Conservation (phyloP, 2,797 vertebrate species). For the Cottoperca gobio region DNA sequence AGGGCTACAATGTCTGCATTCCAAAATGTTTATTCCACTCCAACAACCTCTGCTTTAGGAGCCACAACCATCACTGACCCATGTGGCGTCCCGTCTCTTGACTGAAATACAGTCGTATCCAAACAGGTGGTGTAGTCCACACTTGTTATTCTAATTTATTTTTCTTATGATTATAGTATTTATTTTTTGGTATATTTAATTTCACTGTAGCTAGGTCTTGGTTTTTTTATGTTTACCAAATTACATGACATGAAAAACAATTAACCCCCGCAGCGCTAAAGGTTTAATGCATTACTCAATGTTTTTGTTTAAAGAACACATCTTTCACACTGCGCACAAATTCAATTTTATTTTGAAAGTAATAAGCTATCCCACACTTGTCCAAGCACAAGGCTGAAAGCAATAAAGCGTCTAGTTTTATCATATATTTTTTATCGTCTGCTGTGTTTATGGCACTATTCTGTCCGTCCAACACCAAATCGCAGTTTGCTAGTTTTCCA, state of each 20-base stretch:
- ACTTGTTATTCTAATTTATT: conserved; percentile 79
- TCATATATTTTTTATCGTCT: conserved; percentile 47
- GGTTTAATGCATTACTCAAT: conserved; percentile 40
- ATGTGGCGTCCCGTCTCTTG: conserved; percentile 54
- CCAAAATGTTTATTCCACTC: conserved; percentile 66
- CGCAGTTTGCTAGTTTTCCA: conserved; percentile 57
- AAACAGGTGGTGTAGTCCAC: conserved; percentile 67
- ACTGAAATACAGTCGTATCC: conserved; percentile 55
- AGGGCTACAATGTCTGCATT: conserved; percentile 81
- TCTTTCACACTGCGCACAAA: conserved; percentile 56
- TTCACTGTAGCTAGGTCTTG: conserved; percentile 70
- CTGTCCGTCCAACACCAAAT: conserved; percentile 69
- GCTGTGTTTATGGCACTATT: conserved; percentile 48
- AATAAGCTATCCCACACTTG: conserved; percentile 76
- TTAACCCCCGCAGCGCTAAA: conserved; percentile 44
- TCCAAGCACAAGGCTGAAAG: conserved; percentile 80
- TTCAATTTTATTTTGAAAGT: conserved; percentile 54
- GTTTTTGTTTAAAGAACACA: conserved; percentile 47
- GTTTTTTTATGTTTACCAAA: conserved; percentile 45
- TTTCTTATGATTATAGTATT: conserved; percentile 81
- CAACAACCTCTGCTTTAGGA: conserved; percentile 64
- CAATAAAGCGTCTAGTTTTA: conserved; percentile 76
- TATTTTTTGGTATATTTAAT: conserved; percentile 83
- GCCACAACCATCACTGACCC: conserved; percentile 51
- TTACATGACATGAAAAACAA: conserved; percentile 30